These are phyloP conservation scores for Petrocephalus zakoni DNA, from an alignment of 2,113 vertebrate species.

Conservation along the genomic window DNA sequence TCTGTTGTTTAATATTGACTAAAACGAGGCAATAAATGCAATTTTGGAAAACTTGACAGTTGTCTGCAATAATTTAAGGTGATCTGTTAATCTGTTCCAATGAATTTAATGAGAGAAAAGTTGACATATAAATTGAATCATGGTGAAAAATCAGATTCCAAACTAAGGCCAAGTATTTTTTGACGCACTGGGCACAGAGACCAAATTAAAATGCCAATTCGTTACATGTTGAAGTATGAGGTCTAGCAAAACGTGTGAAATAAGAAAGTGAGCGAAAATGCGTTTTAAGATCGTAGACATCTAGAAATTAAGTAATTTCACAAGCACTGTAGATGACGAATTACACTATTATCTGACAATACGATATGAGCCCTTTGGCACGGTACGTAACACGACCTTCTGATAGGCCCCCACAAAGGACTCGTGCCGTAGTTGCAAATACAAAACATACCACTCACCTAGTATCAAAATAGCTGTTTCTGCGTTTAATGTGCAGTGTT, in stretches of 20 bases:
- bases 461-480: background rate
- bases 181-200: background rate
- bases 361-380: background rate
- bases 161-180: background rate
- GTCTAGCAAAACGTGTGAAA: background rate
- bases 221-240: background rate
- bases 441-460: background rate
- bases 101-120: background rate
- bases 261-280: background rate
- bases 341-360: background rate
- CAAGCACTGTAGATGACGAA: background rate
- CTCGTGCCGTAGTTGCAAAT: background rate
- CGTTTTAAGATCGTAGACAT: background rate
- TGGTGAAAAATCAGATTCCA: background rate
- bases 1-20: background rate
- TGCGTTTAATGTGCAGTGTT: background rate
- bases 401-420: background rate
- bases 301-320: background rate
- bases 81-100: background rate
- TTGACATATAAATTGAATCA: background rate
- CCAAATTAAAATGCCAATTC: background rate
- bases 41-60: background rate
- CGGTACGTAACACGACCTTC: background rate
- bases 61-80: background rate
- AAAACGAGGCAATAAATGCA: background rate